Evolutionary conservation across 2,888 invertebrate genomes (phyloP).

Genomic region (Lymantria dispar): DNA sequence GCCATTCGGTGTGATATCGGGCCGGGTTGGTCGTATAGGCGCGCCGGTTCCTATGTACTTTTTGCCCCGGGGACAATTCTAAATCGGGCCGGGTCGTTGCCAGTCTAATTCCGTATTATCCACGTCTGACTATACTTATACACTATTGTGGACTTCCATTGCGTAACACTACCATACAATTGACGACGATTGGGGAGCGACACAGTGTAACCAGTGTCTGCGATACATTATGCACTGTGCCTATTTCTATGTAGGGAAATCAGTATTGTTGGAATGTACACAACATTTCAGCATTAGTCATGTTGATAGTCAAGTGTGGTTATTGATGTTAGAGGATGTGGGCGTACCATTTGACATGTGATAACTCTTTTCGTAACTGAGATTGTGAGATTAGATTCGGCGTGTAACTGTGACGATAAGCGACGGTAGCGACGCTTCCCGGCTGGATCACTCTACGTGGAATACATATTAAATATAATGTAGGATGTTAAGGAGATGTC

Average conservation of each 20-base stretch:
- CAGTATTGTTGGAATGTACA: conserved; percentile 24
- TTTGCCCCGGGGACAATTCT: conserved; percentile 72
- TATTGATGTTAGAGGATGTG: conserved; percentile 30
- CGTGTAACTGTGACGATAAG: conserved; percentile 26
- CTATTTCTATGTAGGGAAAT: conserved; percentile 12
- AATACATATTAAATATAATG: conserved; percentile 36
- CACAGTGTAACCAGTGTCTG: conserved; percentile 17
- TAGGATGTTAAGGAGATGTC: conserved; percentile 25
- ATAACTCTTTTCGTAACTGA: conserved; percentile 34
- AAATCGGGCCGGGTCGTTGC: conserved; percentile 66
- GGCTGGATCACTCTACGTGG: conserved; percentile 19
- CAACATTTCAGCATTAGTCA: conserved; percentile 19
- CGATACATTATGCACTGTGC: conserved; percentile 11
- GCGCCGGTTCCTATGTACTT: conserved; percentile 63
- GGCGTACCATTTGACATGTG: conserved; percentile 29
- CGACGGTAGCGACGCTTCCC: conserved; percentile 27
- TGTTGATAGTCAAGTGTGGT: conserved; percentile 21
- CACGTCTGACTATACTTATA: conserved; percentile 31
- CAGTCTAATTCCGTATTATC: conserved; percentile 64
- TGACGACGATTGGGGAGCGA: conserved; percentile 33
- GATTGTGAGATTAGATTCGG: conserved; percentile 35
- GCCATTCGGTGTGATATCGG: conserved; percentile 32
- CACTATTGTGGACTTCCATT: conserved; percentile 61
- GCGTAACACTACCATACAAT: conserved; percentile 59
- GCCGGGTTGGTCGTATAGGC: conserved; percentile 50